Evolutionary conservation across 2,888 invertebrate species (phyloP).

Genomic region (Hypomecis punctinalis): DNA sequence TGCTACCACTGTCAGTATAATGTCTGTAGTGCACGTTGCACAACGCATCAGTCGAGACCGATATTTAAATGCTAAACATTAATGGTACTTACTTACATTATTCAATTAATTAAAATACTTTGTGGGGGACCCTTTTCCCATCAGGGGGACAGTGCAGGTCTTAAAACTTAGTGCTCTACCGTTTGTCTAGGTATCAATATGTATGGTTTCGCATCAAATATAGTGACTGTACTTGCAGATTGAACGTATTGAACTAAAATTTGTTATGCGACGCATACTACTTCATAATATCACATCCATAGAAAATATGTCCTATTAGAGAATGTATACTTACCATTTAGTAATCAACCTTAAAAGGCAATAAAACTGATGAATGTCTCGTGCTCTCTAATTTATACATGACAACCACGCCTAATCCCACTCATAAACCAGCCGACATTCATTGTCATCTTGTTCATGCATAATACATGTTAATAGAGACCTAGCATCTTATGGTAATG

Average conservation of each 20-base stretch:
- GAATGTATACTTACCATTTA: constrained; percentile 1
- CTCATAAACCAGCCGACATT: constrained; percentile 20
- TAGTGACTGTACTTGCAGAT: too few relatives aligned
- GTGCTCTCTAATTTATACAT: constrained; percentile 35
- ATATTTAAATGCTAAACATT: background rate
- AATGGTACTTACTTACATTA: background rate
- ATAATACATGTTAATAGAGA: constrained; percentile 18
- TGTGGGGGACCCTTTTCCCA: too few relatives aligned
- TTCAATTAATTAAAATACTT: background rate
- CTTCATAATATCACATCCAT: too few relatives aligned
- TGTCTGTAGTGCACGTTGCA: background rate
- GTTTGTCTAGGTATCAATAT: too few relatives aligned
- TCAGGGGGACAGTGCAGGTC: too few relatives aligned
- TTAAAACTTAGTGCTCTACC: too few relatives aligned
- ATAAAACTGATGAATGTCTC: constrained; percentile 16
- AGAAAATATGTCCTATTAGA: background rate
- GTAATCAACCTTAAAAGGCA: constrained; percentile 2
- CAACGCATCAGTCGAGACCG: background rate
- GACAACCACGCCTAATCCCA: constrained; percentile 35
- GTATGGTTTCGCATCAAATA: too few relatives aligned
- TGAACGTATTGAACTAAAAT: too few relatives aligned
- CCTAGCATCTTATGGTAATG: constrained; percentile 13
- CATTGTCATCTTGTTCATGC: constrained; percentile 39
- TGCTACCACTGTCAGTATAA: constrained; percentile 6
- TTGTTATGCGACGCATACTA: too few relatives aligned